phyloP scores from a whole-genome alignment of 92 coral and sea anemone species.

The Blastomussa wellsi region DNA sequence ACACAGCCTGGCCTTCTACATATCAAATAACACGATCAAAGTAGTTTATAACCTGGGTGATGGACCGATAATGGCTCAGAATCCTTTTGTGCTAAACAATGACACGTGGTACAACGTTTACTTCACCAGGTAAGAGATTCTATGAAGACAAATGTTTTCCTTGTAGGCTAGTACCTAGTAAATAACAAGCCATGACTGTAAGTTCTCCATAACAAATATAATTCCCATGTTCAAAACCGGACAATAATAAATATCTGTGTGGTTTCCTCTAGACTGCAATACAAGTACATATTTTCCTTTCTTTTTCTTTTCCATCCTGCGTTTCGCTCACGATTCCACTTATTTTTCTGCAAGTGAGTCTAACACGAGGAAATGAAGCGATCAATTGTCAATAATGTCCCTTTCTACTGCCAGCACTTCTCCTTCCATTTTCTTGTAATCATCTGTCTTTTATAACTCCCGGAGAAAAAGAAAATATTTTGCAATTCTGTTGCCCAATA shows the following conservation, averaged over 20 bases:
- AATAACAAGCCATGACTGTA: not conserved
- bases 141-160: not conserved
- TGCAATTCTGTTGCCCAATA: not conserved
- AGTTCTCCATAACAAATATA: too few relatives aligned
- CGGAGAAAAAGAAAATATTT: not conserved
- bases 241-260: not conserved
- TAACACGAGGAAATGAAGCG: not conserved
- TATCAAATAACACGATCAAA: constrained; percentile 49
- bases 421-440: not conserved
- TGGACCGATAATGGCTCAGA: constrained; percentile 51
- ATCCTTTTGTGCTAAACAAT: constrained; percentile 60
- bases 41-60: constrained; percentile 51
- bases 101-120: constrained; percentile 65
- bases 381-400: not conserved
- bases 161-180: not conserved
- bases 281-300: not conserved
- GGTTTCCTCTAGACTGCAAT: not conserved
- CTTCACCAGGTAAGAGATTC: constrained; percentile 55
- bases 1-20: constrained; percentile 45
- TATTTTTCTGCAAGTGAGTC: not conserved
- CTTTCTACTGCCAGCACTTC: too few relatives aligned
- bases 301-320: not conserved
- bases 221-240: not conserved
- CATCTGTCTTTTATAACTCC: not conserved
- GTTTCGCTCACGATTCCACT: not conserved